Conservation (phyloP, 1,140 invertebrate genomes). For the Tetranychus cinnabarinus region DNA sequence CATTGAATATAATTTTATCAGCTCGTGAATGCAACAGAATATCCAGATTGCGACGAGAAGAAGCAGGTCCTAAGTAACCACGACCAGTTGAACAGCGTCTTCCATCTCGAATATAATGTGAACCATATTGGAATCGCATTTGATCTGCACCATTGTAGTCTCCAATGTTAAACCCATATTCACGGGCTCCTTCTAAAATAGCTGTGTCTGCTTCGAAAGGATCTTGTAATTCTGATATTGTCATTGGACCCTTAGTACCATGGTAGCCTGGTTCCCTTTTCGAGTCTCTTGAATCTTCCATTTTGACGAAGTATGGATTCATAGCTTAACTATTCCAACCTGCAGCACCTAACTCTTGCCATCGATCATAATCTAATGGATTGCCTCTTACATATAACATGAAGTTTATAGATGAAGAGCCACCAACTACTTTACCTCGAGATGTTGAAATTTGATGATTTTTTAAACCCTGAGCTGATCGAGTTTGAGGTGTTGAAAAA, state of each 20-base stretch:
- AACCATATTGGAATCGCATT: constrained; percentile 32
- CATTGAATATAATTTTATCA: constrained; percentile 54
- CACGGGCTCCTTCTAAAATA: constrained; percentile 50
- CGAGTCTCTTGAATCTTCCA: constrained; percentile 14
- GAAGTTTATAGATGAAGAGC: constrained; percentile 71
- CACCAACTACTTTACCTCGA: constrained; percentile 24
- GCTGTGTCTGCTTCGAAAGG: constrained; percentile 47
- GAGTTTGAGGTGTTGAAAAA: constrained; percentile 59
- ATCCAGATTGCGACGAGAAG: constrained; percentile 47
- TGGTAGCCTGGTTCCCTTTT: constrained; percentile 38
- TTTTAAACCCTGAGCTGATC: constrained; percentile 34
- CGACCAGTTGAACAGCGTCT: constrained; percentile 67
- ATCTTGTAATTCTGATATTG: constrained; percentile 58
- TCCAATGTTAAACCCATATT: constrained; percentile 49
- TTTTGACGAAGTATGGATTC: constrained; percentile 30
- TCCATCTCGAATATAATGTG: constrained; percentile 39
- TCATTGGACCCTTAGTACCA: constrained; percentile 46
- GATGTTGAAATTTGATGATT: constrained; percentile 28
- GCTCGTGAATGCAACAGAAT: constrained; percentile 58
- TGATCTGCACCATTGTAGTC: constrained; percentile 60
- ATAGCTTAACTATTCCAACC: constrained; percentile 35
- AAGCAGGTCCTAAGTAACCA: constrained; percentile 38
- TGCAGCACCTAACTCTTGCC: constrained; percentile 53
- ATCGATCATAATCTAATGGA: constrained; percentile 65
- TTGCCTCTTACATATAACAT: constrained; percentile 87